A percentile compares a stretch with the other conserved stretches of the same genome.
Conservation (phyloP, 2,797 vertebrate species). For the Amniataba percoides region DNA sequence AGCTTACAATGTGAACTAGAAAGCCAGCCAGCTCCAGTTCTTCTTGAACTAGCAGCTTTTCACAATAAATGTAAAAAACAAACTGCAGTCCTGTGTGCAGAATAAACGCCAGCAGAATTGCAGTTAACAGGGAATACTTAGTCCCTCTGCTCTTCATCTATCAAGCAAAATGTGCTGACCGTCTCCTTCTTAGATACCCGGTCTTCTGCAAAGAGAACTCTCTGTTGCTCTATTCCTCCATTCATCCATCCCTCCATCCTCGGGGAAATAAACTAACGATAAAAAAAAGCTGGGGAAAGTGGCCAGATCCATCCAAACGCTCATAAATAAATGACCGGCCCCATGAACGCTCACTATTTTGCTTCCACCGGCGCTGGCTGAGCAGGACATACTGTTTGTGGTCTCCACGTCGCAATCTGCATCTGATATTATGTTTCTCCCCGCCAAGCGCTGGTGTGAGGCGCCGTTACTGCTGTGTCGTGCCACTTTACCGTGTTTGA, state of each 20-base stretch:
- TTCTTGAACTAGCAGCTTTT: conserved; percentile 27
- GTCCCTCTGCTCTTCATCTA: conserved; percentile 57
- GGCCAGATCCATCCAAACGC: conserved; percentile 33
- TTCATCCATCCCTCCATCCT: conserved; percentile 30
- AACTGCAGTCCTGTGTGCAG: conserved; percentile 13
- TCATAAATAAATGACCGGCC: conserved; percentile 48
- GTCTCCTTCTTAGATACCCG: conserved; percentile 27
- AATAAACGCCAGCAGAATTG: conserved; percentile 32
- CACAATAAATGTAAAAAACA: conserved; percentile 23
- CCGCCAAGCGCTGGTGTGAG: not conserved
- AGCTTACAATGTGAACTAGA: not conserved
- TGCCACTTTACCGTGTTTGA: conserved; percentile 26
- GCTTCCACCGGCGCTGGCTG: not conserved
- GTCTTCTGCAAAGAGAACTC: conserved; percentile 23
- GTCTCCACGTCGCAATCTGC: conserved; percentile 3
- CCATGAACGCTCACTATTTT: conserved; percentile 13
- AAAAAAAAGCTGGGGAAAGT: conserved; percentile 33
- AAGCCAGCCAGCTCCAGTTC: not conserved
- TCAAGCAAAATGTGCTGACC: conserved; percentile 68
- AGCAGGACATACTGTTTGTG: not conserved
- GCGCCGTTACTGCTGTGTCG: not conserved
- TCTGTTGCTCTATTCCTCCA: not conserved
- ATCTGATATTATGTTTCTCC: conserved; percentile 1
- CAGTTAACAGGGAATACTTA: conserved; percentile 40
- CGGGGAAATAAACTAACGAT: conserved; percentile 51